Evolutionary conservation across 1,140 invertebrate genomes (phyloP), one percentile per base, ranked within the genome.

Genomic region (Hyles vespertilio): DNA sequence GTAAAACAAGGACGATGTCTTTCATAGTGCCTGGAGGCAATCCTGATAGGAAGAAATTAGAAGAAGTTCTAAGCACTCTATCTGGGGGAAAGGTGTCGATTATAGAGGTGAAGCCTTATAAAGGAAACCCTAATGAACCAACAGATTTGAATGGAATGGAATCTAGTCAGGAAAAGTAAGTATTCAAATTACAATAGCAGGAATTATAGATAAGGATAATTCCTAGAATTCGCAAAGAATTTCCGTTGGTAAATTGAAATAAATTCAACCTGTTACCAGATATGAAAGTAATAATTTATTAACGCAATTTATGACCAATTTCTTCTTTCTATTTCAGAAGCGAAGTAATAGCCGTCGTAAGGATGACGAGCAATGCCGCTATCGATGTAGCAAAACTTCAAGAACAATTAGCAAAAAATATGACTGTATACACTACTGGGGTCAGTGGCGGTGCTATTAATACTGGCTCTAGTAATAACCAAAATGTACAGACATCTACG

Each of bases 81-180:
- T 95, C 95, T 2, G 95, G 95, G 10, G 94, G 93, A 12, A 92
- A 91, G 78, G 93, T 96, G 0, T 92, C 91, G 40, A 94, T 96
- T 48, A 90, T 94, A 65, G 91, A 94, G 46, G 93, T 96, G 9
- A 92, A 93, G 63, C 94, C 94, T 1, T 93, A 95, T 69, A 87
- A 88, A 58, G 90, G 90, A 3, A 79, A 79, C 54, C 86, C 91
- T 63, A 87, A 82, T 55, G 72, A 78, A 62, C 87, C 81, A 55
- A 84, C 84, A 47, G 89, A 91, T 78, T 78, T 90, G 47, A 89
- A 74, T 56, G 75, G 78, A 33, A 72, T 76, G 55, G 72, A 73
- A 55, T 84, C 81, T 81, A 84, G 77, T 80, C 85, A 87, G 75
- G 76, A 85, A 72, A 89, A 83, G 86, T 89, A 73, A 80, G 75